Evolutionary conservation across 2,113 vertebrate genomes (phyloP).

Genomic region (Zosterops japonicus): DNA sequence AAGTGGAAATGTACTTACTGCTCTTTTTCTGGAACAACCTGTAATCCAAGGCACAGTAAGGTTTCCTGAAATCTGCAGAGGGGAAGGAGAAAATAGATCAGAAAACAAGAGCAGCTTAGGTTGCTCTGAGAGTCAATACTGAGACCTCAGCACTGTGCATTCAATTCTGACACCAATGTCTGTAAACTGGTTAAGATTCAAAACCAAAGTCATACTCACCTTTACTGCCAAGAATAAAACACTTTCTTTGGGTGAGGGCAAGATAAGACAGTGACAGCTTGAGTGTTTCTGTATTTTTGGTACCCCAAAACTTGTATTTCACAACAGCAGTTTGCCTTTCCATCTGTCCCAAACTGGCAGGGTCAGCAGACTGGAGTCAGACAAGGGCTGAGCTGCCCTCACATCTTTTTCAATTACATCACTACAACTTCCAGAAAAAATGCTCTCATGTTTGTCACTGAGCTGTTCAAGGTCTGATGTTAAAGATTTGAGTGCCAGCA

Average conservation of each 20-base stretch:
- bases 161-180: not conserved
- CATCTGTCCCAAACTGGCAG: not conserved
- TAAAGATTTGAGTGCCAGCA: not conserved
- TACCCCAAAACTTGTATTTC: not conserved
- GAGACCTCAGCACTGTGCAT: not conserved
- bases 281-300: not conserved
- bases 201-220: not conserved
- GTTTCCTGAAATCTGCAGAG: constrained; percentile 86
- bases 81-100: constrained; percentile 56
- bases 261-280: not conserved
- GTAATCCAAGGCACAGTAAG: constrained; percentile 93
- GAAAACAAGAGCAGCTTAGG: constrained; percentile 40
- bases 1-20: constrained; percentile 84
- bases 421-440: not conserved
- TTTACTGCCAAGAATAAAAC: not conserved
- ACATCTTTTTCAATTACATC: not conserved
- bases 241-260: not conserved
- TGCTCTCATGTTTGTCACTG: not conserved
- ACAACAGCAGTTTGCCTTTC: not conserved
- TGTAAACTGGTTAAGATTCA: not conserved
- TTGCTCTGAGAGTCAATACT: not conserved
- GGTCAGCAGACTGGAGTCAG: not conserved
- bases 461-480: not conserved
- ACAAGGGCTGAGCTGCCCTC: not conserved
- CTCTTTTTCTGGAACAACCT: constrained; percentile 96